These are phyloP conservation scores for Eulemur rubriventer DNA, from an alignment of 2,797 vertebrate species.

Conservation along the genomic window DNA sequence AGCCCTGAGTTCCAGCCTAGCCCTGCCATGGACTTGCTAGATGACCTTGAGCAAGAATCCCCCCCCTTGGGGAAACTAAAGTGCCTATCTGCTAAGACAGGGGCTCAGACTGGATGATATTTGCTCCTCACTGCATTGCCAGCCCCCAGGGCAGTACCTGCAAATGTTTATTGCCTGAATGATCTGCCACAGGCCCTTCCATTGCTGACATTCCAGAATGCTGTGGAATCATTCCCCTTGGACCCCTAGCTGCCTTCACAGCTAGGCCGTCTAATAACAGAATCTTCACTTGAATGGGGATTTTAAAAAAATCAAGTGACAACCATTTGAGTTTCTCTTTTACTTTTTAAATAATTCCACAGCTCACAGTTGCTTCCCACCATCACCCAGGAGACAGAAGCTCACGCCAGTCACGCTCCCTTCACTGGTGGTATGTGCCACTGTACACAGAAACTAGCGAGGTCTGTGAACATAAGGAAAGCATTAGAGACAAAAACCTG, in stretches of 20 bases:
- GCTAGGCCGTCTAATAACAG: not conserved
- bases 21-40: not conserved
- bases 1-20: not conserved
- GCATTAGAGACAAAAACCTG: not conserved
- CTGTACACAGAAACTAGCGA: not conserved
- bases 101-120: not conserved
- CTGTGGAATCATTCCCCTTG: not conserved
- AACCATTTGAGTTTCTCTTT: not conserved
- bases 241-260: not conserved
- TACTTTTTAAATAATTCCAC: not conserved
- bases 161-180: not conserved
- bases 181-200: not conserved
- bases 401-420: not conserved
- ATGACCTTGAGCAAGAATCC: slow-evolving; percentile 15
- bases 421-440: not conserved
- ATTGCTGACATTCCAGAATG: not conserved
- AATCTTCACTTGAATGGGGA: not conserved
- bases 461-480: not conserved
- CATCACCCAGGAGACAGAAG: not conserved
- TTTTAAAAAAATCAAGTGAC: not conserved
- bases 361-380: not conserved
- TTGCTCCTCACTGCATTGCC: not conserved
- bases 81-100: not conserved
- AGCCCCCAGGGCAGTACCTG: not conserved
- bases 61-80: not conserved